Base-by-base conservation (phyloP, 2,888 invertebrate genomes). In the Standfussiana lucernea region DNA sequence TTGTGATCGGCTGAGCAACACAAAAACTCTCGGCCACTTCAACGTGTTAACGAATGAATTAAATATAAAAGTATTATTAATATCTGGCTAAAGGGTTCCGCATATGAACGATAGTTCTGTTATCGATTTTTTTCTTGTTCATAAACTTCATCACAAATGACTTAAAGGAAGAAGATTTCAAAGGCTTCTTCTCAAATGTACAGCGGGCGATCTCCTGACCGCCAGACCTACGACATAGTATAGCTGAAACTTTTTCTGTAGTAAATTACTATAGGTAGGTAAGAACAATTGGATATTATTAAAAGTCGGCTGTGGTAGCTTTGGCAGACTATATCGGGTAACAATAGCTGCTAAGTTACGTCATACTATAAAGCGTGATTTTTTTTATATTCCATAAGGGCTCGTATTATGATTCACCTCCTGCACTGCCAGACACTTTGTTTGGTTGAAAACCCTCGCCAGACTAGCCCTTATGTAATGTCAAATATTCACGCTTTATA, bases 1-100 rank as follows among this genome's bases (percentile, higher is more conserved):
- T 71, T 62, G 61, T 78, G 77, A 75, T 66, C 66, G 62, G 47
- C 69, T 74, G 50, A 53, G 59, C 53, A 78, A 67, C 7, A 76
- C 71, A 88, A 88, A 88, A 89, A 87, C 81, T 82, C 77, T 77
- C 32, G 67, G 75, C 75, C 76, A 75, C 79, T 79, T 76, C 73
- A 67, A 79, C 47, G 61, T 73, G 77, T 79, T 85, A 79, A 79
- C 85, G 70, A 82, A 85, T 79, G 40, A 79, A 80, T 79, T 65
- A 47, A 65, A 72, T 68, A 75, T 61, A 62, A 73, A 67, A 67
- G 35, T 74, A 64, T 53, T 73, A 74, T 72, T 83, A 70, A 56
- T 69, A 77, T 8, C 45, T 13, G 32, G 35, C 7, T 7, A 24
- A n/a, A 70, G 75, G 87, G 87, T 87, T 88, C 87, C 75, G 87